Evolutionary conservation across 1,140 invertebrate species (phyloP), one percentile per base, ranked within the genome.

Genomic region (Dinothrombium tinctorium): DNA sequence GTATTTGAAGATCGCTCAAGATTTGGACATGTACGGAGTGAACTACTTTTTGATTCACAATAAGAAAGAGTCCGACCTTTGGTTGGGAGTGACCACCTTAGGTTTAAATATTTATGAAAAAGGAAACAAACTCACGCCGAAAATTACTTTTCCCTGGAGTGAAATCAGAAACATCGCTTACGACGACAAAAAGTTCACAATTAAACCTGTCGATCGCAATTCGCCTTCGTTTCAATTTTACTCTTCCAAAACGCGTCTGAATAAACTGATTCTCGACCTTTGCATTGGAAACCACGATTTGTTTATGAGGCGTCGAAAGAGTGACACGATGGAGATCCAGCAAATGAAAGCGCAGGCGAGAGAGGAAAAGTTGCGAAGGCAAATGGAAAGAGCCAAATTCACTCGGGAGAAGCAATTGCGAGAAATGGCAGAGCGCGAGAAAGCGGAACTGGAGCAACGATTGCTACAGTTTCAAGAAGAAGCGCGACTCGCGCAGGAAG

Each of bases 71-170:
- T 70, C 87, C 44, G 84, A 96, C 51, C 66, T 99, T 15, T 90
- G 83, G 71, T 64, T 99, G 12, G 94, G 94, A 17, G 90, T 99
- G 5, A 94, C 90, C 37, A 83, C 92, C 4, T 62, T 96, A 24
- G 94, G 92, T 17, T 64, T 99, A 1, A 98, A 96, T 62, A 94
- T 98, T 51, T 98, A 98, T 55, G 86, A 96, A 57, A 89, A 89
- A 43, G 47, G 43, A 33, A 51, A 54, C 40, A 58, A 59, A 46
- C 58, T 92, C 41, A 75, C 76, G 24, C 86, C 86, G 25, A 84
- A 87, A 61, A 87, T 84, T 31, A 84, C 78, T 22, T 94, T 94
- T 60, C 80, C 82, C 3, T 94, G 86, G 87, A 83, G 77, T 23
- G 87, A 94, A 64, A 96, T 98, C 50, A 72, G 87, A 54, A 89